Conservation (phyloP, 37 sponge, comb jelly and placozoan species). For the Beroe forskalii region DNA sequence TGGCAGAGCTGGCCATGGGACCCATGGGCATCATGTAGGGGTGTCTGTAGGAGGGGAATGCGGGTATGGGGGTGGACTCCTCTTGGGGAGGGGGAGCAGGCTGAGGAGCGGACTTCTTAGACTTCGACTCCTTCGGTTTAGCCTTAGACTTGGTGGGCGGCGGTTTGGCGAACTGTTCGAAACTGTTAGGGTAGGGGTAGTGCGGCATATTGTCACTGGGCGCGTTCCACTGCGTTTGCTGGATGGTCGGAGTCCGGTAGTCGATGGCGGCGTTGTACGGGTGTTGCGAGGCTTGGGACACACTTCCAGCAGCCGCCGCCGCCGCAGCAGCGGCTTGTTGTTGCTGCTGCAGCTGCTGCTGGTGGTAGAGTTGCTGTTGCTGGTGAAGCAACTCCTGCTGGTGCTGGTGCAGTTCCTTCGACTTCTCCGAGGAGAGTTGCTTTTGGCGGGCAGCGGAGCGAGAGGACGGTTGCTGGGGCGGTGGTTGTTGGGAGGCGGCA, state of each 20-base stretch:
- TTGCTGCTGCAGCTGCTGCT: constrained; percentile 25
- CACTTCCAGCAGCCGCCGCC: background rate
- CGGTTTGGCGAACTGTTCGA: background rate
- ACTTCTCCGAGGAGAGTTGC: background rate
- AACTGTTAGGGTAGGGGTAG: background rate
- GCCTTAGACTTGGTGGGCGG: background rate
- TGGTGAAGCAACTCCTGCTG: constrained; percentile 46
- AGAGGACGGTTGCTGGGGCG: too few relatives aligned
- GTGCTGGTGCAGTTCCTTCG: constrained; percentile 13
- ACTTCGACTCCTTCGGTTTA: constrained; percentile 9
- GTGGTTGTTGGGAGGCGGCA: too few relatives aligned
- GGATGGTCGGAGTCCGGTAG: background rate
- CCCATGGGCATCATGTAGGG: constrained; percentile 19
- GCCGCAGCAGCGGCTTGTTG: background rate
- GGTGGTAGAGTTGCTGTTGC: constrained; percentile 29
- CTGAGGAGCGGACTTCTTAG: too few relatives aligned
- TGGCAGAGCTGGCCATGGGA: background rate
- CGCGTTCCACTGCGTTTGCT: background rate
- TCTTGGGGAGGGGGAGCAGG: background rate
- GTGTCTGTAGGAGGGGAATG: constrained; percentile 37
- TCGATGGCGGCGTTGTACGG: background rate
- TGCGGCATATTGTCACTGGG: constrained; percentile 11
- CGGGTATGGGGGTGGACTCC: background rate
- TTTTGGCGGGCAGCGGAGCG: too few relatives aligned
- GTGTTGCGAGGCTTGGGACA: background rate